A percentile compares a stretch with the other conserved stretches of the same genome.
phyloP scores from a whole-genome alignment of 2,113 vertebrate species.

The Tamias sibiricus region DNA sequence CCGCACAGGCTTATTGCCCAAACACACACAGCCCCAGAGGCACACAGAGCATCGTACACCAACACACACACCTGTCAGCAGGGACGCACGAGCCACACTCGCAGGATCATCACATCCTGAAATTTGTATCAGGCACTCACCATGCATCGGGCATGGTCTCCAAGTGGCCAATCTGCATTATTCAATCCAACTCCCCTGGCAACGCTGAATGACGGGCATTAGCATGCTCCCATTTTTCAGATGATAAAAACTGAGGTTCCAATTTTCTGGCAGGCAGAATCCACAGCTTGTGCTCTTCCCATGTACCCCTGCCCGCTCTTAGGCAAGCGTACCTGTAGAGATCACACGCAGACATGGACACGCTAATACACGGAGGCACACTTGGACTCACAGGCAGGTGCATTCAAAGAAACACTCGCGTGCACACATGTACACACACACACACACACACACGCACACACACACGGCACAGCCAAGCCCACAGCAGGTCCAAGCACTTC shows the following conservation, averaged over 20 bases:
- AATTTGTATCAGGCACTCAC: background rate
- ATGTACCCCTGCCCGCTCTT: background rate
- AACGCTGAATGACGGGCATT: background rate
- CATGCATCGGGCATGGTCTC: background rate
- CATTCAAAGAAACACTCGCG: background rate
- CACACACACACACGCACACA: background rate
- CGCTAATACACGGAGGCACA: background rate
- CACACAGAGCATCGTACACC: background rate
- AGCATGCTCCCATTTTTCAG: background rate
- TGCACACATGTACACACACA: accelerated
- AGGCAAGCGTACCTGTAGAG: background rate
- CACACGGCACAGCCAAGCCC: background rate
- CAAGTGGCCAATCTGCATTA: background rate
- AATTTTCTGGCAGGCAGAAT: background rate
- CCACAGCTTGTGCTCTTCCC: background rate
- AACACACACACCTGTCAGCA: background rate
- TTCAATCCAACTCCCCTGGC: background rate
- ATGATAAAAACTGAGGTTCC: background rate
- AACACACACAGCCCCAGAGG: background rate
- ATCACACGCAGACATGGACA: background rate
- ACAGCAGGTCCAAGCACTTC: background rate
- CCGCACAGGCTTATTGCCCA: background rate
- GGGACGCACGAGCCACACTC: background rate
- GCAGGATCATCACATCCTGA: background rate
- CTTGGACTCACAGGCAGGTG: background rate